Conservation (phyloP, 2,797 vertebrate genomes). For the Gallirallus australis region DNA sequence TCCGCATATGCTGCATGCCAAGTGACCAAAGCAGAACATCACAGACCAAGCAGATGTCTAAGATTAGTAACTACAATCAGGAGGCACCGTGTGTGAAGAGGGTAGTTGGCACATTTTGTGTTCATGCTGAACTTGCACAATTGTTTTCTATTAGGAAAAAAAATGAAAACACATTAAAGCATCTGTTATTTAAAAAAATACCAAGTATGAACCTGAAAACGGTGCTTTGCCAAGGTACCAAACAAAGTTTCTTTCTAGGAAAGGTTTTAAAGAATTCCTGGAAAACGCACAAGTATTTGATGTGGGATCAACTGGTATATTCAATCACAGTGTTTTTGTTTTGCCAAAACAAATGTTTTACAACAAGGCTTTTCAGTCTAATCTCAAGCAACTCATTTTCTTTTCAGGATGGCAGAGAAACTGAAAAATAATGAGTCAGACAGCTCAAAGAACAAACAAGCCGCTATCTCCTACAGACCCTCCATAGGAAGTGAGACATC, state of each 20-base stretch:
- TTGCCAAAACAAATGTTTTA: not conserved
- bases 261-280: not conserved
- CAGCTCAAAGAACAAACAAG: not conserved
- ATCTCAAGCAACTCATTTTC: not conserved
- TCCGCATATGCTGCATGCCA: not conserved
- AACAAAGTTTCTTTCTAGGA: not conserved
- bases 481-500: accelerated
- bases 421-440: not conserved
- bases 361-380: not conserved
- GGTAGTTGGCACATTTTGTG: not conserved
- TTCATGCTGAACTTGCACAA: not conserved
- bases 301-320: not conserved
- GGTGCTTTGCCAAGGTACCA: not conserved
- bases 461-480: not conserved
- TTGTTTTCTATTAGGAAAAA: not conserved
- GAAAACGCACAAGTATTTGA: not conserved
- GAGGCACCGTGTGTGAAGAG: not conserved
- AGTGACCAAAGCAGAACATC: not conserved
- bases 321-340: not conserved
- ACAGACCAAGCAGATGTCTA: not conserved
- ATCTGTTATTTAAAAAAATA: not conserved
- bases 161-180: not conserved
- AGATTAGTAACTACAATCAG: not conserved
- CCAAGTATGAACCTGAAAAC: not conserved
- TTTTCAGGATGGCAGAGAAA: not conserved